A percentile compares a stretch with the other conserved stretches of the same genome.
phyloP scores from a whole-genome alignment of 2,888 invertebrate genomes.

The Mythimna loreyi region DNA sequence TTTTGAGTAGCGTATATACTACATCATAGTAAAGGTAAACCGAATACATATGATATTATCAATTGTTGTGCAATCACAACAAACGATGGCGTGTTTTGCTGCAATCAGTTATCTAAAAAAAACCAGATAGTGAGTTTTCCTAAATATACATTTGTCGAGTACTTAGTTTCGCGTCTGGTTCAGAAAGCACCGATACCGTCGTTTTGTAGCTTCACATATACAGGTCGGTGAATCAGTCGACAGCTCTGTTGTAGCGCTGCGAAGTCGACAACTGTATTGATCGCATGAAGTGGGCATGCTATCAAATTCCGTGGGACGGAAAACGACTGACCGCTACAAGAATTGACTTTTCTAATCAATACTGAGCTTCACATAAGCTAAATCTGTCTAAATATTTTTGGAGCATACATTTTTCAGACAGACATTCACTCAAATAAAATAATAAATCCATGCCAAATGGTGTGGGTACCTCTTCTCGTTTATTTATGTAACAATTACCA shows the following conservation, averaged over 20 bases:
- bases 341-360: neutral
- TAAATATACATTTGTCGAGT: neutral
- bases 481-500: conserved; percentile 19
- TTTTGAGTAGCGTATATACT: neutral
- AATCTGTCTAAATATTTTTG: neutral
- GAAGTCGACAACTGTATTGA: neutral
- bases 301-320: neutral
- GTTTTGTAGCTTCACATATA: conserved; percentile 16
- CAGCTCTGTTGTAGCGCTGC: neutral
- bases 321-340: neutral
- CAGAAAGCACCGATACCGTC: conserved; percentile 9
- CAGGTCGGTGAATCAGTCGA: conserved; percentile 26
- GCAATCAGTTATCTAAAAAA: neutral
- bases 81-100: neutral
- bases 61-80: conserved; percentile 1
- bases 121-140: neutral
- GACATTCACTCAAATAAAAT: neutral
- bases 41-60: neutral
- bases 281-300: conserved; percentile 30
- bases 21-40: neutral
- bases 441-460: neutral
- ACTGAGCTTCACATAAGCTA: neutral
- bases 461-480: neutral
- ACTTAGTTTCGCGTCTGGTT: neutral
- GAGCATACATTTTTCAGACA: conserved; percentile 1